These are phyloP conservation scores for Anhinga rufa DNA, from an alignment of 2,113 vertebrate species.

Conservation along the genomic window DNA sequence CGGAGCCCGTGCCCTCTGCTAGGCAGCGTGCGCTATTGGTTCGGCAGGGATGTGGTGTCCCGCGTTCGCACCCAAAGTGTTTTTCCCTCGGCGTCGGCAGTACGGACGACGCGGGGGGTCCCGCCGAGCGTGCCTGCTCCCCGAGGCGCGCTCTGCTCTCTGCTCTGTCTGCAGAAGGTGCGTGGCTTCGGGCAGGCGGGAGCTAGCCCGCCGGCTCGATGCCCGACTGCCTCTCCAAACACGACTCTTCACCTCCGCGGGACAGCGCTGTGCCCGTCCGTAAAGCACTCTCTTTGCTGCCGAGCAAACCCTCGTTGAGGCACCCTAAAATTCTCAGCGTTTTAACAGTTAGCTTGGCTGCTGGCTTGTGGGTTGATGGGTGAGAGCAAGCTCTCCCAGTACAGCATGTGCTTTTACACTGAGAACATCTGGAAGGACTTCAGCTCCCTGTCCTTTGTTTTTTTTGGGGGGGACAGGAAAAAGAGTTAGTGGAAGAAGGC, in stretches of 20 bases:
- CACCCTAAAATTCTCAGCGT: not conserved
- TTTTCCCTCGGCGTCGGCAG: not conserved
- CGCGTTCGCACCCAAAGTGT: fast-evolving
- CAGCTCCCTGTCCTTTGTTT: not conserved
- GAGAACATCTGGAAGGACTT: not conserved
- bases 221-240: not conserved
- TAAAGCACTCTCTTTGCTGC: not conserved
- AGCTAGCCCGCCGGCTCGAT: not conserved
- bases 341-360: not conserved
- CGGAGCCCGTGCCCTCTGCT: not conserved
- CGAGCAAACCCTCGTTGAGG: not conserved
- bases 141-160: fast-evolving
- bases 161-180: not conserved
- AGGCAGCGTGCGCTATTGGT: fast-evolving
- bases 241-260: not conserved
- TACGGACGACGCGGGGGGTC: not conserved
- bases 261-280: not conserved
- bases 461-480: too few relatives aligned
- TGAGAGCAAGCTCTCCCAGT: fast-evolving
- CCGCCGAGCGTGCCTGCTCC: not conserved
- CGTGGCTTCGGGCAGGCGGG: not conserved
- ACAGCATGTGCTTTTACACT: too few relatives aligned
- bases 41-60: not conserved
- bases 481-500: not conserved
- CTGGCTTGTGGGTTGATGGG: not conserved